These are phyloP conservation scores for Idaea biselata DNA, from an alignment of 2,888 invertebrate species.

Conservation along the genomic window DNA sequence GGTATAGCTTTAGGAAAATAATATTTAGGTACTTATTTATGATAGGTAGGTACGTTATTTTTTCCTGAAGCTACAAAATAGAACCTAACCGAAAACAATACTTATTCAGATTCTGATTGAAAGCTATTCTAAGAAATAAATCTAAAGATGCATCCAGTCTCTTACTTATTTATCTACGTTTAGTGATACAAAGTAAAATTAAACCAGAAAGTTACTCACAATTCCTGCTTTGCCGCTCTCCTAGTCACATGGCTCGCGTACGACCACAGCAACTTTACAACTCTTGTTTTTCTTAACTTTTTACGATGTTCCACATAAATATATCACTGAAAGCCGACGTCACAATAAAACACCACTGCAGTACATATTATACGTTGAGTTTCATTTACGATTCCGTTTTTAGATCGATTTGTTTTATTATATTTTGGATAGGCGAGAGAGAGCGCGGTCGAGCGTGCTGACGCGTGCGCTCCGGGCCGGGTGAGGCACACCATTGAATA, in stretches of 20 bases:
- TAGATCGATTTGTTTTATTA: conserved; percentile 34
- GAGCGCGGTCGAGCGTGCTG: conserved; percentile 57
- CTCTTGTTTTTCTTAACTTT: conserved; percentile 63
- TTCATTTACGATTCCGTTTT: conserved; percentile 33
- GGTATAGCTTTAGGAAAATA: too few relatives aligned
- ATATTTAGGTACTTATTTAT: too few relatives aligned
- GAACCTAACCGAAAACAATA: neutral
- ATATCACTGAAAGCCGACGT: conserved; percentile 54
- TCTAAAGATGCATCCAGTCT: conserved; percentile 14
- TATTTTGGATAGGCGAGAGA: conserved; percentile 32
- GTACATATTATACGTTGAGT: conserved; percentile 34
- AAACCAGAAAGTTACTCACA: conserved; percentile 48
- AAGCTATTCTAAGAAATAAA: neutral
- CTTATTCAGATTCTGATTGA: conserved; percentile 4
- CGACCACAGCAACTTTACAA: conserved; percentile 59
- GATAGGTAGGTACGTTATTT: too few relatives aligned
- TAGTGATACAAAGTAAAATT: conserved; percentile 1
- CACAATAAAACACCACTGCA: conserved; percentile 50
- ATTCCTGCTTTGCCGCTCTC: conserved; percentile 59
- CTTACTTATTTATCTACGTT: conserved; percentile 1
- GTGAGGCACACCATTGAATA: conserved; percentile 37
- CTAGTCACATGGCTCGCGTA: conserved; percentile 73
- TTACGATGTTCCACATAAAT: conserved; percentile 53
- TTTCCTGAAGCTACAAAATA: too few relatives aligned
- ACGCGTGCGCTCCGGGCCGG: conserved; percentile 30